Conservation (phyloP, 2,888 invertebrate genomes). For the Helicoverpa assulta region DNA sequence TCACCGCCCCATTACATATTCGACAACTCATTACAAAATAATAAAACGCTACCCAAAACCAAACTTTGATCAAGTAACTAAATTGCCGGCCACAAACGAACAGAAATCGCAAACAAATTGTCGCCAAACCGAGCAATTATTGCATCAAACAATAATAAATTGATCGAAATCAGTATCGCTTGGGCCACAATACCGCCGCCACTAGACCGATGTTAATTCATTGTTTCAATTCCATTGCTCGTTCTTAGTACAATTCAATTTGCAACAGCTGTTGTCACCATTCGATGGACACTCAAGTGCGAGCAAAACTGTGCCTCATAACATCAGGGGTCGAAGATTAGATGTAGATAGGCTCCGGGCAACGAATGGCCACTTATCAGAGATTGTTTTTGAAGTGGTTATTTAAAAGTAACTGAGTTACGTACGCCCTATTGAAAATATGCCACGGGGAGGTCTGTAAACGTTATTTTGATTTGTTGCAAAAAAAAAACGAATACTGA, state of each 20-base stretch:
- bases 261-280: slow-evolving; percentile 28
- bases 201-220: slow-evolving; percentile 63
- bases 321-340: slow-evolving; percentile 70
- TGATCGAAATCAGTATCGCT: slow-evolving; percentile 72
- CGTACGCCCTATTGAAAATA: slow-evolving; percentile 52
- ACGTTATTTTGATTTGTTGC: slow-evolving; percentile 20
- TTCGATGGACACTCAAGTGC: slow-evolving; percentile 40
- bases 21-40: slow-evolving; percentile 24
- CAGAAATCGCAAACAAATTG: slow-evolving; percentile 70
- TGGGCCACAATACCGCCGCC: slow-evolving; percentile 35
- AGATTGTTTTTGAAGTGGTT: slow-evolving; percentile 84
- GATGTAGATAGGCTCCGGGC: slow-evolving; percentile 66
- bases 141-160: slow-evolving; percentile 79
- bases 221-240: slow-evolving; percentile 71
- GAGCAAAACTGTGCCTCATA: slow-evolving; percentile 33
- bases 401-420: slow-evolving; percentile 77
- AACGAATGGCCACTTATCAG: slow-evolving; percentile 72
- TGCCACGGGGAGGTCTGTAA: slow-evolving; percentile 30
- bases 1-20: slow-evolving; percentile 4
- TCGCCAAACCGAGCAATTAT: slow-evolving; percentile 73
- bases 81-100: slow-evolving; percentile 62
- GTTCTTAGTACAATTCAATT: slow-evolving; percentile 48
- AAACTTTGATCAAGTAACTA: slow-evolving; percentile 54
- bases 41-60: slow-evolving; percentile 35
- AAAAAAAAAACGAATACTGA: slow-evolving; percentile 3